Evolutionary conservation across 1,140 invertebrate species (phyloP).

Genomic region (Chionoecetes opilio): DNA sequence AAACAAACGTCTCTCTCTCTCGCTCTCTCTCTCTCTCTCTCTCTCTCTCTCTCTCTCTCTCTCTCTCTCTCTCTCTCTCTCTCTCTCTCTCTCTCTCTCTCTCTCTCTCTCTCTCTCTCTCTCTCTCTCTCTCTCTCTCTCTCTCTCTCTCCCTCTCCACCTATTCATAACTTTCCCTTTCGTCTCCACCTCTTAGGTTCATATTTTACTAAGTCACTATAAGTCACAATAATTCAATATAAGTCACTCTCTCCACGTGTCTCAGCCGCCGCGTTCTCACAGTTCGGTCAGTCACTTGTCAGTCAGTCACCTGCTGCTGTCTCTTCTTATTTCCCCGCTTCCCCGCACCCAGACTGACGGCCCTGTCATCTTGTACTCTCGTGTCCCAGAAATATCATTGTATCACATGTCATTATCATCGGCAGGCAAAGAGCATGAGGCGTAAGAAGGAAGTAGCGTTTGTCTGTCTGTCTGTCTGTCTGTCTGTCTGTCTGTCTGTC

Average conservation of each 20-base stretch:
- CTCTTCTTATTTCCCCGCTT: background rate
- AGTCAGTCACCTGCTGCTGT: too few species aligned
- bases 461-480: slow-evolving; percentile 50
- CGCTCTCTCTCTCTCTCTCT: too few species aligned
- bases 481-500: slow-evolving; percentile 32
- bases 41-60: too few species aligned
- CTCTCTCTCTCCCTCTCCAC: background rate
- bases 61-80: too few species aligned
- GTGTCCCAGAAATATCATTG: background rate
- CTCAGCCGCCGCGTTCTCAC: too few species aligned
- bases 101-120: too few species aligned
- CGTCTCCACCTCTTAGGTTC: background rate
- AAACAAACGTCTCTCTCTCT: too few species aligned
- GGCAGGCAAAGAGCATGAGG: background rate
- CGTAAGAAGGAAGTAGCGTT: background rate
- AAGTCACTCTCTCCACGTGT: too few species aligned
- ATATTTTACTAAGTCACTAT: too few species aligned
- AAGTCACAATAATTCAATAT: too few species aligned
- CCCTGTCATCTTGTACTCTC: background rate
- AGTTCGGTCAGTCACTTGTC: too few species aligned
- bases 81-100: too few species aligned
- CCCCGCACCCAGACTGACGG: background rate
- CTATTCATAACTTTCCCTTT: background rate
- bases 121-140: background rate
- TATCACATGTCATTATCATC: background rate